Evolutionary conservation across 2,113 vertebrate species (phyloP), one percentile per base, ranked within the genome.

Genomic region (Actenoides lindsayi): DNA sequence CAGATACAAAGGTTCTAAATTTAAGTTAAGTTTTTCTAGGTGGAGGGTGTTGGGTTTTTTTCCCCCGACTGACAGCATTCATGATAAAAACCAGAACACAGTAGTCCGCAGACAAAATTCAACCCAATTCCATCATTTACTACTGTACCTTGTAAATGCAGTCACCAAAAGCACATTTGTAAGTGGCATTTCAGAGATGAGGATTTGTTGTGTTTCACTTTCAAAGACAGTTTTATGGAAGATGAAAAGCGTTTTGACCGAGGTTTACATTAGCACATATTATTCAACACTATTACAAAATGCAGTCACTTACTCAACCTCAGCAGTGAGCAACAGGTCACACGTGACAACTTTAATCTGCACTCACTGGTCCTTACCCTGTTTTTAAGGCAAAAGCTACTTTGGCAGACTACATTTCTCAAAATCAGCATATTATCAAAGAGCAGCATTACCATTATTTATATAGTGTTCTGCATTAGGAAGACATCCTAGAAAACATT

Each of bases 241-340:
- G 85, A 94, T n/a, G 53, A 78, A 51, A 75, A 80, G 83, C 42
- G 20, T 48, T 84, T 95, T 28, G 90, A 54, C 28, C 12, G 59
- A 94, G 88, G 46, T 82, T 79, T 65, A 65, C 24, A 51, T 80
- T 77, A 63, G 83, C 64, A 86, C 15, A 9, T 24, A 11, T 81
- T 85, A 93, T 53, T 83, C 53, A 82, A 76, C 65, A 21, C 30
- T 53, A 9, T 73, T 90, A 83, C 37, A 78, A 70, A 90, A 86
- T 31, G 10, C 69, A 93, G 83, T 20, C 71, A n/a, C 67, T n/a
- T 62, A 37, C 74, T 70, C 92, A 91, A 44, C 33, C 81, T 93
- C 73, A 90, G 83, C 92, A 94, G 62, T 28, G 77, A 95, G 84
- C 88, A 90, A 85, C 48, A 92, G 77, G 83, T 96, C 95, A 93